These are phyloP conservation scores for Tapera naevia DNA, from an alignment of 2,797 vertebrate species.

Conservation along the genomic window DNA sequence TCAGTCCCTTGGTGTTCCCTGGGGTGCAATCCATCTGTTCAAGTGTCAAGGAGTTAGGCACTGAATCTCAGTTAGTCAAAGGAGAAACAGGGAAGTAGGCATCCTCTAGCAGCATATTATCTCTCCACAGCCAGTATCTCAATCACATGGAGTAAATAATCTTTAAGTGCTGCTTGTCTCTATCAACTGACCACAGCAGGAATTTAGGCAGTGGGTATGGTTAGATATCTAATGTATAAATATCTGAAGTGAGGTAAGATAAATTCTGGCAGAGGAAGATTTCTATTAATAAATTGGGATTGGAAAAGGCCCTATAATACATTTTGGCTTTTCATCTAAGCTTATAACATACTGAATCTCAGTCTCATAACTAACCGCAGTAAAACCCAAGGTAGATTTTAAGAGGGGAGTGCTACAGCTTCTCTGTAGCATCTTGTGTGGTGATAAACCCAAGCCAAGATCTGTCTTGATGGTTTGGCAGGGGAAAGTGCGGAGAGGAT, in stretches of 20 bases:
- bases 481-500: neutral
- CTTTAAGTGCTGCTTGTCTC: neutral
- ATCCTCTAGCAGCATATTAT: neutral
- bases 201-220: neutral
- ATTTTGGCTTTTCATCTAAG: neutral
- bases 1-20: neutral
- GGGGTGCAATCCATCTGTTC: neutral
- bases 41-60: neutral
- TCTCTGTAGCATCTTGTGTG: neutral
- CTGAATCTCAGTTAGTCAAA: neutral
- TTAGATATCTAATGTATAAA: neutral
- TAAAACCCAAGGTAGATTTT: slow-evolving; percentile 8
- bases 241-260: neutral
- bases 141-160: neutral
- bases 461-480: neutral
- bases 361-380: neutral
- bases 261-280: neutral
- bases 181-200: neutral
- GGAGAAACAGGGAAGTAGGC: neutral
- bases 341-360: neutral
- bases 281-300: neutral
- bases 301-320: neutral
- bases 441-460: slow-evolving; percentile 13
- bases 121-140: neutral
- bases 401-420: neutral